A percentile compares a stretch with the other conserved stretches of the same genome.
phyloP scores from a whole-genome alignment of 1,140 invertebrate species.

The Xylocopa sonorina region DNA sequence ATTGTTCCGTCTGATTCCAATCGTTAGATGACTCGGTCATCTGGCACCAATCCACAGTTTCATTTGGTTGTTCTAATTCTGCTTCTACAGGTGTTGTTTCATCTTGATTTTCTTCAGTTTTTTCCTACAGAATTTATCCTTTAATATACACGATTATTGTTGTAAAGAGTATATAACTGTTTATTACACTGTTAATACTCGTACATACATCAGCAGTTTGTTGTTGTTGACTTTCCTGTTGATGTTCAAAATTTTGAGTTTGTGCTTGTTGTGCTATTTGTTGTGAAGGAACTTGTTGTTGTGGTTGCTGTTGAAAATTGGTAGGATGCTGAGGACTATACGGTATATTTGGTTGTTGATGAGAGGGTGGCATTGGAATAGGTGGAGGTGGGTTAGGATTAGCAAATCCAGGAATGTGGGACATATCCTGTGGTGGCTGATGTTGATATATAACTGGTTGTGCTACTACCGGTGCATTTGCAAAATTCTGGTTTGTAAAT shows the following conservation, averaged over 20 bases:
- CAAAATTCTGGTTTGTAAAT: conserved; percentile 90
- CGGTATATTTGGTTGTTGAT: conserved; percentile 75
- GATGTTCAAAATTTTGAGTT: conserved; percentile 62
- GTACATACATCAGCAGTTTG: conserved; percentile 60
- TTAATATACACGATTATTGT: too few relatives aligned
- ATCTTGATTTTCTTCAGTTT: conserved; percentile 68
- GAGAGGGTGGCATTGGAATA: conserved; percentile 79
- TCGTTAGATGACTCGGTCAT: conserved; percentile 74
- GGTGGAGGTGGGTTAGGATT: conserved; percentile 80
- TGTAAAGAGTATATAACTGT: too few relatives aligned
- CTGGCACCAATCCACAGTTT: conserved; percentile 75
- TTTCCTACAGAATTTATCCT: conserved; percentile 70
- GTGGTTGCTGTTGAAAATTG: conserved; percentile 60
- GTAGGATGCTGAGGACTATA: conserved; percentile 76
- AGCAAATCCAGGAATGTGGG: conserved; percentile 79
- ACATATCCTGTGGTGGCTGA: conserved; percentile 76
- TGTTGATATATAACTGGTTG: conserved; percentile 78
- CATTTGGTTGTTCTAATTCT: conserved; percentile 68
- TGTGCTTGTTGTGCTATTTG: conserved; percentile 62
- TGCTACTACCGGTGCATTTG: conserved; percentile 77
- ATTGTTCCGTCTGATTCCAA: conserved; percentile 74
- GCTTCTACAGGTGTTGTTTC: conserved; percentile 63
- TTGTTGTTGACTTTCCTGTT: conserved; percentile 60
- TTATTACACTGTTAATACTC: neutral
- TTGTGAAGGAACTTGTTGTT: conserved; percentile 51